Conservation (phyloP, 2,797 vertebrate genomes). For the Molossus molossus region DNA sequence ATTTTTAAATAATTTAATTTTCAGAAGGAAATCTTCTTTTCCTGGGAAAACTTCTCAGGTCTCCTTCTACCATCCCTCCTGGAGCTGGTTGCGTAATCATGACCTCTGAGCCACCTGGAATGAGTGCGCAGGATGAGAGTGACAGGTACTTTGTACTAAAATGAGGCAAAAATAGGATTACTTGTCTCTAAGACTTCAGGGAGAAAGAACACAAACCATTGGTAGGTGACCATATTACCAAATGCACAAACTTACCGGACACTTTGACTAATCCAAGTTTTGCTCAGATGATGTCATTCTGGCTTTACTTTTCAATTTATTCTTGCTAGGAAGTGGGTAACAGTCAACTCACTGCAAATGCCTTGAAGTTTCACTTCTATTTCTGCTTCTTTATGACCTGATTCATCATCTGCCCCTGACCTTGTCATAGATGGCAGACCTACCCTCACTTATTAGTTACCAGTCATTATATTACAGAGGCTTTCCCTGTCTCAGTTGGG, state of each 20-base stretch:
- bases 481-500: neutral
- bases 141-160: neutral
- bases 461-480: neutral
- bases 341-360: neutral
- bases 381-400: neutral
- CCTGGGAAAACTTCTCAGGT: neutral
- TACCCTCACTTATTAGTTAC: neutral
- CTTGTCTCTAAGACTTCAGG: neutral
- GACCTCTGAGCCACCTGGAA: neutral
- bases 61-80: neutral
- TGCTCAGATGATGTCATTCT: neutral
- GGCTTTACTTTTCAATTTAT: neutral
- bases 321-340: neutral
- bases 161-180: neutral
- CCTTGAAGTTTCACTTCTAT: neutral
- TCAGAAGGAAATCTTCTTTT: neutral
- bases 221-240: neutral
- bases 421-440: neutral
- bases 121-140: neutral
- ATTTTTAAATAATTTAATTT: neutral
- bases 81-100: fast-evolving
- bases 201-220: neutral
- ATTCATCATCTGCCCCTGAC: neutral
- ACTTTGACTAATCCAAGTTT: neutral
- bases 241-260: neutral